A percentile compares a stretch with the other conserved stretches of the same genome.
Evolutionary conservation across 2,797 vertebrate genomes (phyloP).

Genomic region (Sciaenops ocellatus): DNA sequence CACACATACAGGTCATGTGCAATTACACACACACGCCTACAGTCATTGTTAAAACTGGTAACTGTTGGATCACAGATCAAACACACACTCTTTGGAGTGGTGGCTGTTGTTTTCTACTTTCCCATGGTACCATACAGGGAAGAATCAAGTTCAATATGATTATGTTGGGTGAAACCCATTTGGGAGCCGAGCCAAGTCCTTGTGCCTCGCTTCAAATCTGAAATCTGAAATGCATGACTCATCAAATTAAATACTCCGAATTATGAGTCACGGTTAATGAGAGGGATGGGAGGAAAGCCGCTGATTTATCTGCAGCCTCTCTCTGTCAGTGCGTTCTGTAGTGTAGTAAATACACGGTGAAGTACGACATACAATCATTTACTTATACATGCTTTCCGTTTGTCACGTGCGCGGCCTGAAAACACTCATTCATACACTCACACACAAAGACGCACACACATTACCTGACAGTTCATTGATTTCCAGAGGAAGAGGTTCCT

Average conservation of each 20-base stretch:
- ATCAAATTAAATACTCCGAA: slow-evolving; percentile 27
- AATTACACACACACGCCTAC: slow-evolving; percentile 33
- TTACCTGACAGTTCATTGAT: slow-evolving; percentile 58
- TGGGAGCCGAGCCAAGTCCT: slow-evolving; percentile 60
- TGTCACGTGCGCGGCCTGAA: slow-evolving; percentile 14
- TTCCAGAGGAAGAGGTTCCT: slow-evolving; percentile 62
- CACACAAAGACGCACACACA: slow-evolving; percentile 18
- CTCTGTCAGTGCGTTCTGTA: not conserved
- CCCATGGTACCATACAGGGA: slow-evolving; percentile 65
- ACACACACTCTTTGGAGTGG: slow-evolving; percentile 28
- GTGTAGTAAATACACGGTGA: not conserved
- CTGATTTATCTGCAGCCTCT: slow-evolving; percentile 6
- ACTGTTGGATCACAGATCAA: slow-evolving; percentile 57
- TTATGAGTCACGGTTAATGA: slow-evolving; percentile 29
- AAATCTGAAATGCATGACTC: slow-evolving; percentile 49
- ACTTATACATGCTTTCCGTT: not conserved
- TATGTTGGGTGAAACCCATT: slow-evolving; percentile 60
- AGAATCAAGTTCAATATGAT: slow-evolving; percentile 60
- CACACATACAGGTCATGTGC: not conserved
- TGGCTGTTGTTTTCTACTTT: slow-evolving; percentile 63
- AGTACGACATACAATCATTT: not conserved
- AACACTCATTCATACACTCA: slow-evolving; percentile 11
- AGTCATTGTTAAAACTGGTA: slow-evolving; percentile 22
- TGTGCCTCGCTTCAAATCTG: slow-evolving; percentile 48
- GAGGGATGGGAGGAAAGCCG: not conserved